Base-by-base conservation (phyloP, 2,113 vertebrate species). In the Herpetotheres cachinnans region DNA sequence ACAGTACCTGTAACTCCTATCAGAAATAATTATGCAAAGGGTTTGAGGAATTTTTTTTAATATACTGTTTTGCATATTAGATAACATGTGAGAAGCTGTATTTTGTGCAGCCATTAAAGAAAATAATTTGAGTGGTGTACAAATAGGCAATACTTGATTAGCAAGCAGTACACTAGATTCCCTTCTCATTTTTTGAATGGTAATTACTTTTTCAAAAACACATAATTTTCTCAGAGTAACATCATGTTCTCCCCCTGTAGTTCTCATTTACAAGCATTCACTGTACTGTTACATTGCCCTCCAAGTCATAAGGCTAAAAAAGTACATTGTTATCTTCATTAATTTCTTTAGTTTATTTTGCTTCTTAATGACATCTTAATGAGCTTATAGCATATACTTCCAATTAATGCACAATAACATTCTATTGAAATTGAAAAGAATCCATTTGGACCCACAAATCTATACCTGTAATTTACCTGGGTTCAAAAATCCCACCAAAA, bases 1-100 rank as follows among this genome's bases (percentile, higher is more conserved):
- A 76, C 66, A 88, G n/a, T 76, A 95, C 59, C 84, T 95, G 83
- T 50, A 94, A 80, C 55, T 94, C 66, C 44, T 79, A 90, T 80
- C 71, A 93, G 38, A 87, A 87, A 93, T 83, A 87, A 91, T 61
- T 93, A 91, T 42, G 40, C 70, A 85, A 88, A 91, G 77, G 9
- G 6, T 50, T 82, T 52, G 30, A 92, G 34, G 15, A 9, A 13
- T 65, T 70, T 65, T 86, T 71, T 21, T 1, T 4, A 69, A 50
- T 62, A 56, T 36, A 62, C 77, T 70, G 9, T 49, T 96, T 87
- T 77, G 40, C 40, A 69, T 93, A 85, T 94, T 90, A 90, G 78
- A 90, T 89, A 95, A 77, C 21, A 87, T 66, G 59, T 82, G 42
- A 95, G 61, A 87, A 73, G 46, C 13, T 56, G 13, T n/a, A 74